Percentiles rank a stretch among this genome's conserved stretches.
Conservation (phyloP, 2,113 vertebrate genomes). For the Rhinolophus ferrumequinum region DNA sequence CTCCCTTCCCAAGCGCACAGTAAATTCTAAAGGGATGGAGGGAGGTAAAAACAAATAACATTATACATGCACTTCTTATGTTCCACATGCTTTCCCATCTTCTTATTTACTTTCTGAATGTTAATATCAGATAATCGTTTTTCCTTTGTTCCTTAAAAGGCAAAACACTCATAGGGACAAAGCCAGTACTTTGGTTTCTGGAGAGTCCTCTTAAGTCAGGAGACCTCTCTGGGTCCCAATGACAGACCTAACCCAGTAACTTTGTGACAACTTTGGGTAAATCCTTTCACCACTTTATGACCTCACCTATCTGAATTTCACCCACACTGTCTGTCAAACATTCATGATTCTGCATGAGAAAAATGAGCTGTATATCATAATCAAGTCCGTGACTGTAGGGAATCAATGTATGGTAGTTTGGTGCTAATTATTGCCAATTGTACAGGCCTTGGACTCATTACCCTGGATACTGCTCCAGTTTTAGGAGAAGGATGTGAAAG, state of each 20-base stretch:
- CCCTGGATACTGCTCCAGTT: not conserved
- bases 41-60: not conserved
- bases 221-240: not conserved
- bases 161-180: not conserved
- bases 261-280: not conserved
- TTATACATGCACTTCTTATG: not conserved
- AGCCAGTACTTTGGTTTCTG: slow-evolving; percentile 10
- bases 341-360: not conserved
- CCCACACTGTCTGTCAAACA: not conserved
- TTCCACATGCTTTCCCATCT: not conserved
- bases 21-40: not conserved
- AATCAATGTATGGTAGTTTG: not conserved
- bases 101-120: not conserved
- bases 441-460: not conserved
- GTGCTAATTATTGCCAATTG: not conserved
- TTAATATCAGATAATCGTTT: not conserved
- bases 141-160: not conserved
- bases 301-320: not conserved
- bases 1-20: slow-evolving; percentile 1
- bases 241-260: not conserved
- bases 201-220: not conserved
- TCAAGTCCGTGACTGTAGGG: not conserved
- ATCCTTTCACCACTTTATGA: slow-evolving; percentile 1
- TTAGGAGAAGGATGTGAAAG: slow-evolving; percentile 19
- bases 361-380: not conserved